These are phyloP conservation scores for Koerneria pararmatus DNA, from an alignment of 2,888 invertebrate species.

Conservation along the genomic window DNA sequence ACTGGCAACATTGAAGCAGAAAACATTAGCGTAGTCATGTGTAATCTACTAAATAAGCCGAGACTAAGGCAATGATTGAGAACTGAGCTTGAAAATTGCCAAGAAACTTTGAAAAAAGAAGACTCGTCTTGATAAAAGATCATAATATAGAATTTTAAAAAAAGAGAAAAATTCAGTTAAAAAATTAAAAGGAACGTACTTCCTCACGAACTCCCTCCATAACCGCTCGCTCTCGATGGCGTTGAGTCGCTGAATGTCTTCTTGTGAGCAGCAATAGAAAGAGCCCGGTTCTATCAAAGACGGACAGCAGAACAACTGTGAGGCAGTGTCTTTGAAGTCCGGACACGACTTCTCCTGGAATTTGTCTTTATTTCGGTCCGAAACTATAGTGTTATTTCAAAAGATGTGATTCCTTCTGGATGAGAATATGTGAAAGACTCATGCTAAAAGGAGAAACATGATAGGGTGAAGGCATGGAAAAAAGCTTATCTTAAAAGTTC, in stretches of 20 bases:
- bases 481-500: too few relatives aligned
- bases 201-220: background rate
- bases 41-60: too few relatives aligned
- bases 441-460: too few relatives aligned
- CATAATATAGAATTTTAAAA: background rate
- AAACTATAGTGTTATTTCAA: background rate
- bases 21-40: too few relatives aligned
- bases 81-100: too few relatives aligned
- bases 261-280: constrained; percentile 6
- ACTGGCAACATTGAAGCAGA: too few relatives aligned
- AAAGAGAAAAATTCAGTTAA: too few relatives aligned
- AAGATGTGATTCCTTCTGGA: background rate
- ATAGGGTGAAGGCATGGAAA: too few relatives aligned
- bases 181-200: background rate
- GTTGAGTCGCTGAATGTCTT: background rate
- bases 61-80: too few relatives aligned
- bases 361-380: background rate
- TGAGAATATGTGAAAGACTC: too few relatives aligned
- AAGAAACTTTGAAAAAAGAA: too few relatives aligned
- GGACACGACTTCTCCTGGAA: constrained; percentile 2
- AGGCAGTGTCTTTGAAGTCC: constrained; percentile 1
- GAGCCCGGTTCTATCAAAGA: background rate
- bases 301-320: background rate
- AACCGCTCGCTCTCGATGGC: background rate
- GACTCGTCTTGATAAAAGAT: background rate